Percentiles rank a stretch among this genome's conserved stretches.
Evolutionary conservation across 2,888 invertebrate genomes (phyloP).

Genomic region (Cylloceria caligata): DNA sequence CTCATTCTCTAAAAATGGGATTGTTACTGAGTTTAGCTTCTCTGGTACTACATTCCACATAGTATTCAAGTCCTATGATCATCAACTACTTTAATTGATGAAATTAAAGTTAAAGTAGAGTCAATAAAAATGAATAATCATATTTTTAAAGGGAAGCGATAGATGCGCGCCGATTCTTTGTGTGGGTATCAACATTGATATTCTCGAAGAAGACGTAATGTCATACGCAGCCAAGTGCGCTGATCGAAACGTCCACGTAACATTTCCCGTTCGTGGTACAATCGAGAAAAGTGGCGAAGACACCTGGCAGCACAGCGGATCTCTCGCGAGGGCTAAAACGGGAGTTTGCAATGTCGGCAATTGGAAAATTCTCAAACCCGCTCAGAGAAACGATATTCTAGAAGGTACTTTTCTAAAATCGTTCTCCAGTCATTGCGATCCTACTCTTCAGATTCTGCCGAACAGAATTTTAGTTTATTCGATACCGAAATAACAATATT

Average conservation of each 20-base stretch:
- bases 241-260: constrained; percentile 45
- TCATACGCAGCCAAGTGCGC: constrained; percentile 57
- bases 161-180: constrained; percentile 61
- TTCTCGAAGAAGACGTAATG: constrained; percentile 58
- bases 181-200: constrained; percentile 53
- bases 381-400: constrained; percentile 56
- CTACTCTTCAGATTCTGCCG: too few species aligned
- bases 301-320: constrained; percentile 70
- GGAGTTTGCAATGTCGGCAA: constrained; percentile 73
- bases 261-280: constrained; percentile 56
- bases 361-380: constrained; percentile 67
- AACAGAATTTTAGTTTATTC: too few species aligned
- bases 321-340: constrained; percentile 67
- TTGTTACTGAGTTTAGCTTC: constrained; percentile 63
- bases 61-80: too few species aligned
- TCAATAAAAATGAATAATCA: background rate
- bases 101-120: background rate
- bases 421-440: background rate
- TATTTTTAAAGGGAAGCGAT: constrained; percentile 45
- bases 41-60: constrained; percentile 33
- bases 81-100: background rate
- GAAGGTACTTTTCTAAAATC: constrained; percentile 34
- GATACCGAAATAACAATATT: too few species aligned
- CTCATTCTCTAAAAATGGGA: constrained; percentile 61
- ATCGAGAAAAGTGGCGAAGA: constrained; percentile 39